These are phyloP conservation scores for Sparus aurata DNA, from an alignment of 2,797 vertebrate genomes.

Conservation along the genomic window DNA sequence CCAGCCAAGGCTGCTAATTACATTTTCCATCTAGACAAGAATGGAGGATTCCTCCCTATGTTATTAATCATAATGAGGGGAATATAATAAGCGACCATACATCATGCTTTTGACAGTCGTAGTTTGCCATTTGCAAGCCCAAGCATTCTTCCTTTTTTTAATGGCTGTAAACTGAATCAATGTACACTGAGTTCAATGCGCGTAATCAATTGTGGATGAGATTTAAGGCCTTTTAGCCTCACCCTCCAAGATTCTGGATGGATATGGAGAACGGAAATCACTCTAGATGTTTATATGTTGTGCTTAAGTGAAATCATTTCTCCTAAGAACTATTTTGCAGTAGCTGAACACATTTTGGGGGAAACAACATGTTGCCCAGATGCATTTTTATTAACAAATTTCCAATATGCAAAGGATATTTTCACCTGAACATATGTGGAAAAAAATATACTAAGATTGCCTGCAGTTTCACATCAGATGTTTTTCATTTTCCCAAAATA, in stretches of 20 bases:
- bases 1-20: conserved; percentile 84
- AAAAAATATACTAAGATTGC: not conserved
- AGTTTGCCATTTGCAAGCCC: conserved; percentile 83
- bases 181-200: conserved; percentile 67
- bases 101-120: conserved; percentile 82
- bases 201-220: conserved; percentile 78
- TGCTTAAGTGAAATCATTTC: conserved; percentile 2
- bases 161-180: conserved; percentile 84
- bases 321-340: not conserved
- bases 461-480: not conserved
- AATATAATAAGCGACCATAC: conserved; percentile 84
- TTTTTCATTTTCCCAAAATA: not conserved
- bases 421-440: not conserved
- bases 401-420: not conserved
- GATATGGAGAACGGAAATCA: conserved; percentile 50
- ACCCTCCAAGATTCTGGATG: conserved; percentile 54
- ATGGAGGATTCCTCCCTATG: conserved; percentile 82
- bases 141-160: conserved; percentile 83
- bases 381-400: not conserved
- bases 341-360: not conserved
- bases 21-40: conserved; percentile 86
- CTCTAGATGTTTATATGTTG: conserved; percentile 47
- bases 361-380: not conserved
- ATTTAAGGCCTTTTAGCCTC: conserved; percentile 75
- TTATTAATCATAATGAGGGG: conserved; percentile 89